Percentiles rank a stretch among this genome's conserved stretches.
Evolutionary conservation across 2,797 vertebrate genomes (phyloP).

Genomic region (Bradypodion pumilum): DNA sequence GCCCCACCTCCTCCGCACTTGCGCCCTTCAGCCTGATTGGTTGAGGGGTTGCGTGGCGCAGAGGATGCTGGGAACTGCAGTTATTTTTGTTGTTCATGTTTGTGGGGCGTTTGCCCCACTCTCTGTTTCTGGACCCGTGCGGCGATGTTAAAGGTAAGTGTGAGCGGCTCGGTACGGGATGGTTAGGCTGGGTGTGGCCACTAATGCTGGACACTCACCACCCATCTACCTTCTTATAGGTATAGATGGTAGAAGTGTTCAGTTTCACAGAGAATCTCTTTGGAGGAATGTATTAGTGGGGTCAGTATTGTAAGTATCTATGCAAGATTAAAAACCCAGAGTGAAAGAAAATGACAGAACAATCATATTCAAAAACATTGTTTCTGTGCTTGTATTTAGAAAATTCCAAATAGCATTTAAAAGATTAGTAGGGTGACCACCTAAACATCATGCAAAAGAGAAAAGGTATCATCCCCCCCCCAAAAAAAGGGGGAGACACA

Average conservation of each 20-base stretch:
- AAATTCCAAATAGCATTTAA: not conserved
- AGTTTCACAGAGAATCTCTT: not conserved
- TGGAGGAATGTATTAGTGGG: not conserved
- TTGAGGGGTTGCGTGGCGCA: too few species aligned
- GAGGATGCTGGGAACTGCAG: too few species aligned
- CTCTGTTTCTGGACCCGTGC: too few species aligned
- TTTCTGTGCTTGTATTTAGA: not conserved
- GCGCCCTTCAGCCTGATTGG: too few species aligned
- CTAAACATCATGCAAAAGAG: not conserved
- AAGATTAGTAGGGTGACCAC: not conserved
- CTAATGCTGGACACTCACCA: too few species aligned
- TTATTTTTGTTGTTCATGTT: too few species aligned
- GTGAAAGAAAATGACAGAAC: not conserved
- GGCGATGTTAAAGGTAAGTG: too few species aligned
- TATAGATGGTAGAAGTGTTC: fast-evolving
- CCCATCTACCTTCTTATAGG: too few species aligned
- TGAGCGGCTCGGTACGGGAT: too few species aligned
- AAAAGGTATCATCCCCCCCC: not conserved
- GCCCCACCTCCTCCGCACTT: too few species aligned
- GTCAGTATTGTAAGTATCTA: not conserved
- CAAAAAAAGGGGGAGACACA: not conserved
- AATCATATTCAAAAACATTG: not conserved
- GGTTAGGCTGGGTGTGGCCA: too few species aligned
- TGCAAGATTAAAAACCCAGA: not conserved
- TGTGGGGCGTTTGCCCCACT: too few species aligned